Evolutionary conservation across 1,140 invertebrate species (phyloP), one percentile per base, ranked within the genome.

Genomic region (Colletes gigas): DNA sequence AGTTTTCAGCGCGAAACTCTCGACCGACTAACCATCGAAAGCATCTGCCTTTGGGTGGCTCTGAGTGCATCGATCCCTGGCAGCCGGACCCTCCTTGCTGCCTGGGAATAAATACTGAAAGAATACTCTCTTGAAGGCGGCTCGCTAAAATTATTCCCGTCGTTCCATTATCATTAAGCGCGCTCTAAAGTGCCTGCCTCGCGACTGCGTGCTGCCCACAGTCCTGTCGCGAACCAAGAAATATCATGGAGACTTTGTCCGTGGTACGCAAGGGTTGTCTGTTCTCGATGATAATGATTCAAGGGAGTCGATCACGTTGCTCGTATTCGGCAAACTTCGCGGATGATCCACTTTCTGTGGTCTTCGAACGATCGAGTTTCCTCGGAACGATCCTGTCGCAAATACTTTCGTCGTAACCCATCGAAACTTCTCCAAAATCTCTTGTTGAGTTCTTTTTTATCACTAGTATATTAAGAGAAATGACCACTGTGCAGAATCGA

Each of bases 11-110:
- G 69, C 47, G 77, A 73, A 83, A 78, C 84, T 81, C 78, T 78
- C 79, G 70, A 77, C 82, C 63, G 70, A 79, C 79, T 81, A 83
- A 85, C 66, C 80, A 66, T 78, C 80, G 75, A 82, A 57, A 82
- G 66, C 75, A 67, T 62, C 78, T 41, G 74, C 65, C 84, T 77
- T 59, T 85, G 60, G 55, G 41, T 66, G 57, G 50, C 57, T 44
- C 30, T 52, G 21, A n/a, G 47, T 52, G 81, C 68, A 83, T 86
- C 79, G 78, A 83, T 83, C 72, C 54, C 30, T 14, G 21, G 3
- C 39, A n/a, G 21, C 39, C 19, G 6, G 21, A n/a, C 47, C 60
- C 44, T 65, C 39, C 59, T 68, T 8, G 47, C 14, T 67, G 21
- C 52, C 62, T 54, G n/a, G 41, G 55, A 72, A 72, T 78, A 72